Evolutionary conservation across 2,797 vertebrate genomes (phyloP), one percentile per base, ranked within the genome.

Genomic region (Linurgus olivaceus): DNA sequence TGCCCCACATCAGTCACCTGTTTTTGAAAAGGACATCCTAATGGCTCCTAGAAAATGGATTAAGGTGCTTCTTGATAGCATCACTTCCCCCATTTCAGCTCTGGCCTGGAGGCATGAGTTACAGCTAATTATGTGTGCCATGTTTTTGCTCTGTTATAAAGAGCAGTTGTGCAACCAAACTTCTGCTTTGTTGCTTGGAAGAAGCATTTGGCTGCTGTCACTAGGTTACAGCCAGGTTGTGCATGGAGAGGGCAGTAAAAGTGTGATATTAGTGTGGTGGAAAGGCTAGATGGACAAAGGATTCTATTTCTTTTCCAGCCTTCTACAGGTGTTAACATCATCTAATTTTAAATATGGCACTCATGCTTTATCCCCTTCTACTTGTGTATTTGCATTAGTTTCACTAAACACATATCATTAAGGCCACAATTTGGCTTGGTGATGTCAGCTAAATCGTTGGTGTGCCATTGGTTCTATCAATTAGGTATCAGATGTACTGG

Each of bases 31-130:
- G 31, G 33, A 66, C 82, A 20, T 51, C 42, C 67, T 79, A 85
- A 77, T 93, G 57, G 54, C 24, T 93, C 18, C 68, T 74, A 72
- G 75, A 75, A 94, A 94, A 94, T 44, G 57, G 65, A 86, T 94
- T 94, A 88, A 68, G 79, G 47, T 72, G 17, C 25, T 65, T 81
- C 74, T 61, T n/a, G 84, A 90, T 92, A 95, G 6, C 50, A 82
- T 76, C 38, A 0, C 38, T 89, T 95, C 55, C 57, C 74, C 57
- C 38, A 11, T 93, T 91, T 91, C 50, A 88, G 62, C 77, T 88
- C 52, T 25, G 26, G 38, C 85, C 89, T 33, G 10, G 7, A 90
- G 91, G 48, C 72, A 50, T 7, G 26, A 42, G 47, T 63, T 96
- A 61, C 29, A 63, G 65, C 58, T 93, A 91, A 77, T 95, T 83